Base-by-base conservation (phyloP, 2,888 invertebrate species). In the Spatulosminthurus flaviceps region DNA sequence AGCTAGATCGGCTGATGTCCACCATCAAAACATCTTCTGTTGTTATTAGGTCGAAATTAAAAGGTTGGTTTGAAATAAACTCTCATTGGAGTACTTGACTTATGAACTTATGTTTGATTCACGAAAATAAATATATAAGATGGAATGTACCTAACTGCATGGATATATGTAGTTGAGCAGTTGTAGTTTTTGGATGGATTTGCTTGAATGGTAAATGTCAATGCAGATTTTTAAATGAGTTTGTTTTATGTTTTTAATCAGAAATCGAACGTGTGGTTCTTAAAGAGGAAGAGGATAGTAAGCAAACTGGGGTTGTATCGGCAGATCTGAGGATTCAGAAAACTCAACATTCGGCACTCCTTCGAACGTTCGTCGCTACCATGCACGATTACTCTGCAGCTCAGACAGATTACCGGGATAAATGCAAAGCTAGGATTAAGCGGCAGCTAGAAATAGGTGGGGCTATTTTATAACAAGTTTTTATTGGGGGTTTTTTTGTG, bases 321-420 rank as follows among this genome's bases (percentile, higher is more conserved):
- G 86, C 87, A 0, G 85, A 85, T 24, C 82, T 86, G 51, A 80
- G 87, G 67, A 87, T 87, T 67, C 83, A 87, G 73, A 86, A 86
- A 73, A 87, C 87, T 5, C 87, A 91, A 87, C 90, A 90, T 86
- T 88, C 90, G 69, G 90, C 90, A 28, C 87, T 90, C 75, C 88
- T 90, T 77, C 87, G 90, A 80, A 88, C 90, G 86, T 90, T 91
- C 86, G 89, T 90, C 81, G 90, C 90, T 84, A 90, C 90, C 77
- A 90, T 91, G 89, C 89, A 90, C 81, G 89, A 90, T 85, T 91
- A 90, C 87, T 90, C 91, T 86, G 88, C 89, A 80, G 90, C 90
- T 83, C 90, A 91, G 85, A 89, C 90, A 29, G 90, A 90, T 86
- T 91, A 90, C 87, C 86, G 90, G 82, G 90, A 90, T 84, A 86